A percentile compares a stretch with the other conserved stretches of the same genome.
Conservation (phyloP, 2,888 invertebrate species). For the Eledone cirrhosa region DNA sequence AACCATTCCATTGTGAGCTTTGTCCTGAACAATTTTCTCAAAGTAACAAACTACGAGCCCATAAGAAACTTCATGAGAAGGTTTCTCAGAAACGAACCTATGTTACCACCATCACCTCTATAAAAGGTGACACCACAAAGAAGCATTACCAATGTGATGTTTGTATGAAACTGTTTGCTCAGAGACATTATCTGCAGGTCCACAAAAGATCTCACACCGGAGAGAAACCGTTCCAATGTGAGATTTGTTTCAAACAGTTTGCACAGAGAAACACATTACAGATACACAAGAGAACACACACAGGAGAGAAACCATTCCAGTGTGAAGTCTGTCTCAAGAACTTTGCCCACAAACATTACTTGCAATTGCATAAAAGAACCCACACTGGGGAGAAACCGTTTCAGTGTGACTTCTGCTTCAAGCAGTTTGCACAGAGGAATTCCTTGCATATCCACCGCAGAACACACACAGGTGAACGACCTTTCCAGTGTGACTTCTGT, state of each 20-base stretch:
- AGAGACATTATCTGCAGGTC: slow-evolving; percentile 7
- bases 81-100: not conserved
- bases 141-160: slow-evolving; percentile 17
- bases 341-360: slow-evolving; percentile 24
- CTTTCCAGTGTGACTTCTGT: slow-evolving; percentile 18
- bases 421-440: slow-evolving; percentile 24
- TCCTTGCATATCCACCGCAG: slow-evolving; percentile 3
- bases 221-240: slow-evolving; percentile 15
- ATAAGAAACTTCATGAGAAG: slow-evolving; percentile 9
- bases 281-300: slow-evolving; percentile 7
- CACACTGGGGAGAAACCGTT: slow-evolving; percentile 11
- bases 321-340: slow-evolving; percentile 11
- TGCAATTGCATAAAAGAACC: slow-evolving; percentile 16
- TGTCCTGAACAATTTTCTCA: slow-evolving; percentile 18
- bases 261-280: slow-evolving; percentile 11
- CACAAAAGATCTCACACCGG: slow-evolving; percentile 16
- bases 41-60: slow-evolving; percentile 1
- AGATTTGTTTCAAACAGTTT: not conserved
- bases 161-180: slow-evolving; percentile 21
- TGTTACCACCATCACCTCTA: not conserved
- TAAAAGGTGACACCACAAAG: not conserved
- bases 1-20: slow-evolving; percentile 11
- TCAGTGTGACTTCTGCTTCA: slow-evolving; percentile 25
- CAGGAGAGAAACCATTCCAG: slow-evolving; percentile 6
- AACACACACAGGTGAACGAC: slow-evolving; percentile 14